Evolutionary conservation across 1,140 invertebrate genomes (phyloP), one percentile per base, ranked within the genome.

Genomic region (Megalopta genalis): DNA sequence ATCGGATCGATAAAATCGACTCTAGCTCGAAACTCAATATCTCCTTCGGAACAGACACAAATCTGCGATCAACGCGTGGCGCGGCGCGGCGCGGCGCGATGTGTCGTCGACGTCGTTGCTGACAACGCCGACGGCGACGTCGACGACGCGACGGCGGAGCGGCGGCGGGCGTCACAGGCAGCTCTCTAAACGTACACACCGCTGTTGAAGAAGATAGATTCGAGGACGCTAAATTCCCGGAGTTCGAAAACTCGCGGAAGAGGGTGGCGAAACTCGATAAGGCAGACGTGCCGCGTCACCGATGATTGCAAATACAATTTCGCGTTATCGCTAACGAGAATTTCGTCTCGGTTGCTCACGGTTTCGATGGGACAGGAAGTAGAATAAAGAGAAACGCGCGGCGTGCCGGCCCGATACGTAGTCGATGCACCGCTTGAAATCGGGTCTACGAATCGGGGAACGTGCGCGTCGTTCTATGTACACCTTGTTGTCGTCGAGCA

Each of bases 281-380:
- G 68, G 67, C 23, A 42, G 68, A 77, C 67, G 32, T 42, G 68
- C 10, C 64, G 69, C 64, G 62, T 83, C 81, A 69, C 32, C 65
- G 82, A 83, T 79, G 82, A 85, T 85, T 84, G 83, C 67, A 69
- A 81, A 81, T 79, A 79, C 77, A 84, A 85, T 85, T 80, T 72
- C 71, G 70, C 77, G 68, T 67, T 74, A 84, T 85, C 83, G 83
- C 52, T 85, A 85, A 85, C 77, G 83, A 80, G 74, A 83, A 85
- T 84, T 84, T 85, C 83, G 82, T 64, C 69, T 71, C 60, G 77
- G 80, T 69, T 74, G 69, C 70, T 82, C 67, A 57, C 66, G 37
- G 73, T 71, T 79, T 66, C 65, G 46, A 37, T 39, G 64, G 54
- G 63, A 67, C 72, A 39, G 66, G 82, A 72, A 79, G n/a, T 39